Base-by-base conservation (phyloP, 1,140 invertebrate genomes). In the Lanistes nyassanus region DNA sequence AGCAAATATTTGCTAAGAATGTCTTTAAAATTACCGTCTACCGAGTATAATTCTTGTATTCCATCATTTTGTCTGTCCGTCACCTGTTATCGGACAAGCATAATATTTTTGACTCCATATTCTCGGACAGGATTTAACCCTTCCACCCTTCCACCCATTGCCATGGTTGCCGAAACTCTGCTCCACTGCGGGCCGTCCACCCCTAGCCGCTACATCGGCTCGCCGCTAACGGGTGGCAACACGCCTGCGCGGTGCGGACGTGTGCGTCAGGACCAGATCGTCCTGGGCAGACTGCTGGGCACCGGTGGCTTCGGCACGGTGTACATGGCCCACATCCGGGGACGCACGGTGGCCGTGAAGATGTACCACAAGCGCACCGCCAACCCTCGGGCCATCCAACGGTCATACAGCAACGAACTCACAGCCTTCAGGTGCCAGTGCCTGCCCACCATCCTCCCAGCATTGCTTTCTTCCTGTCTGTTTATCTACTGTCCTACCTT, bases 271-370 rank as follows among this genome's bases (percentile, higher is more conserved):
- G 75, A 82, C 11, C 79, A 84, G n/a, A 75, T 84, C n/a, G 64
- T 79, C 51, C 67, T 85, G 19, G 83, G 82, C 51, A 78, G 60
- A 13, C 74, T 83, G 34, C 64, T 87, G 4, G 84, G 84, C 4
- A 34, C 79, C 0, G 84, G 83, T 1, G 85, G 85, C 4, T 87
- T 87, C 72, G 85, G 85, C 3, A 79, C 83, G 9, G 84, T 87
- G 6, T 87, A 83, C 80, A 51, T 78, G 36, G 85, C 77, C 42
- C 69, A 42, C 19, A 80, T 70, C 37, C 76, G 76, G 11, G 56
- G 74, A 3, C 53, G 76, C 16, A 76, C 67, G 5, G 75, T 82
- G 19, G 85, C 84, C 2, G 80, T 86, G 16, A 85, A 86, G 77
- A 79, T 81, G 1, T 78, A 86, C 79, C 82, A 87, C 60, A 82